phyloP scores from a whole-genome alignment of 2,888 invertebrate species.

The Pachliopta kotzebuea region DNA sequence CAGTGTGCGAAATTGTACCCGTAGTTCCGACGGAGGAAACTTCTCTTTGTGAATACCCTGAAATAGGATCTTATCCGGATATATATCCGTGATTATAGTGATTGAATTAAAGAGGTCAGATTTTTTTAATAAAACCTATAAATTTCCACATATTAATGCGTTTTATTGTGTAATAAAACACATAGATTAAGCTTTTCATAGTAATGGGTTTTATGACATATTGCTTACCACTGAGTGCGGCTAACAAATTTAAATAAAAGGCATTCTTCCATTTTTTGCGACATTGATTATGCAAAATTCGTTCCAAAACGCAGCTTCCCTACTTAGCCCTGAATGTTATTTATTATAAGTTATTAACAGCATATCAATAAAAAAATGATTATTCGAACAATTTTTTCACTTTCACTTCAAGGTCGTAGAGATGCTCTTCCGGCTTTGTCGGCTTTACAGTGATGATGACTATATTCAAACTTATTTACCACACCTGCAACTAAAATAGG shows the following conservation, averaged over 20 bases:
- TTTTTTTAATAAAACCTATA: neutral
- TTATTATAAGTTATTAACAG: slow-evolving; percentile 1
- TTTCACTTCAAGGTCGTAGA: no score
- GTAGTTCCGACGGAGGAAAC: no score
- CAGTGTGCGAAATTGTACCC: no score
- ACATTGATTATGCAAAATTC: slow-evolving; percentile 61
- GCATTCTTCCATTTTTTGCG: slow-evolving; percentile 11
- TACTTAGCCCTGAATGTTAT: slow-evolving; percentile 6
- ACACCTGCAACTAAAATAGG: neutral
- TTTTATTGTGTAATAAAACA: neutral
- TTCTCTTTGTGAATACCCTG: no score
- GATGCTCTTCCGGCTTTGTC: no score
- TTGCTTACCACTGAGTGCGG: slow-evolving; percentile 4
- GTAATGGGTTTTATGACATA: slow-evolving; percentile 2
- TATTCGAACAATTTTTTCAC: no score
- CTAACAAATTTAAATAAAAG: slow-evolving; percentile 21
- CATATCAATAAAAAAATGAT: no score
- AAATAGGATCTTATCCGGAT: no score
- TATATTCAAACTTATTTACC: no score
- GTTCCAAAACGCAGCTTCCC: slow-evolving; percentile 56
- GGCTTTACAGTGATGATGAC: no score
- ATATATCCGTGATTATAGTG: no score
- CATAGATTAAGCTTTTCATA: neutral
- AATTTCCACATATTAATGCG: neutral
- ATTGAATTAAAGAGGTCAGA: neutral